These are phyloP conservation scores for Dicranocentrus wangi DNA, from an alignment of 2,888 invertebrate species.

Conservation along the genomic window DNA sequence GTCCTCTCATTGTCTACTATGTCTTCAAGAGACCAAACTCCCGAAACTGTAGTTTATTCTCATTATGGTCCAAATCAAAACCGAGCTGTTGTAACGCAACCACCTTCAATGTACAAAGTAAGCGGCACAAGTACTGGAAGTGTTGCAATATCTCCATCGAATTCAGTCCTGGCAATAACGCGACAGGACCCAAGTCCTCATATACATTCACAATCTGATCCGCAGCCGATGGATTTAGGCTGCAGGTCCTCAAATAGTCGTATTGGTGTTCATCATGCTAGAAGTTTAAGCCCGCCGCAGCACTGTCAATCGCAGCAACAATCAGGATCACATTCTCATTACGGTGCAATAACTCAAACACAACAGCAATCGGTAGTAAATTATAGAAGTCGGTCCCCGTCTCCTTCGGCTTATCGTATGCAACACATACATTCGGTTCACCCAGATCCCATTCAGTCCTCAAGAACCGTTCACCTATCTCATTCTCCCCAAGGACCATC, in stretches of 20 bases:
- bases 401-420: slow-evolving; percentile 64
- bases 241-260: slow-evolving; percentile 59
- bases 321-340: slow-evolving; percentile 65
- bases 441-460: slow-evolving; percentile 37
- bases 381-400: slow-evolving; percentile 68
- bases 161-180: slow-evolving; percentile 53
- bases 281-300: slow-evolving; percentile 73
- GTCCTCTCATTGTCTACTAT: slow-evolving; percentile 30
- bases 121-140: slow-evolving; percentile 51
- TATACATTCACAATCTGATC: slow-evolving; percentile 60
- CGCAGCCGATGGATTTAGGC: slow-evolving; percentile 71
- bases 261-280: slow-evolving; percentile 74
- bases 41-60: slow-evolving; percentile 43
- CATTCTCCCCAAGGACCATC: slow-evolving; percentile 53
- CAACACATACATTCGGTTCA: slow-evolving; percentile 61
- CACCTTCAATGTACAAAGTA: slow-evolving; percentile 51
- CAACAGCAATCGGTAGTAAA: slow-evolving; percentile 61
- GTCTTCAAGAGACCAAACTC: slow-evolving; percentile 46
- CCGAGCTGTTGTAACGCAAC: slow-evolving; percentile 51
- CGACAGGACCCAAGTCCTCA: slow-evolving; percentile 57
- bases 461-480: slow-evolving; percentile 42
- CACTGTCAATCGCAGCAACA: slow-evolving; percentile 68
- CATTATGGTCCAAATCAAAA: slow-evolving; percentile 57
- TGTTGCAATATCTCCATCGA: slow-evolving; percentile 59
- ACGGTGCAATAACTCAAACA: slow-evolving; percentile 63